A percentile compares a stretch with the other conserved stretches of the same genome.
These are phyloP conservation scores for Paracanthobrama guichenoti DNA, from an alignment of 2,113 vertebrate species.

Conservation along the genomic window DNA sequence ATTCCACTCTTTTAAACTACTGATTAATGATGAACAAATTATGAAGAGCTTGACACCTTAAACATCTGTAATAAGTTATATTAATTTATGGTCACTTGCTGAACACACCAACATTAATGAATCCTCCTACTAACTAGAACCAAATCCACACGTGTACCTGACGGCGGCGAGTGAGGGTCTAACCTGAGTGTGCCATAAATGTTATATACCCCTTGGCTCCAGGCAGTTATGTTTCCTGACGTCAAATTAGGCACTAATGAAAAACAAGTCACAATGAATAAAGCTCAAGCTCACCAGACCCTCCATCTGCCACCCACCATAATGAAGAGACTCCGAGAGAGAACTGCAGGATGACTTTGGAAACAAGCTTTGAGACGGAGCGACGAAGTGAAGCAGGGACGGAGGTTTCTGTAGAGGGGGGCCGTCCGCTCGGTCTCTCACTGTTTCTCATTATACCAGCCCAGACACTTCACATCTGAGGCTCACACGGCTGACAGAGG, in stretches of 20 bases:
- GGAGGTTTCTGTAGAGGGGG: not conserved
- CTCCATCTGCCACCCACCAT: constrained; percentile 85
- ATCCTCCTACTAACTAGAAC: constrained; percentile 5
- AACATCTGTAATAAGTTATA: constrained; percentile 14
- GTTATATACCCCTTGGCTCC: constrained; percentile 66
- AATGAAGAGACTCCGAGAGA: constrained; percentile 80
- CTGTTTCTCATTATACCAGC: constrained; percentile 12
- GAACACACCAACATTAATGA: constrained; percentile 15
- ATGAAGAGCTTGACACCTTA: not conserved
- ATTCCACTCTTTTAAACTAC: not conserved
- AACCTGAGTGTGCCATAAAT: constrained; percentile 58
- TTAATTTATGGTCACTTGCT: not conserved
- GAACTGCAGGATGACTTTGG: constrained; percentile 37
- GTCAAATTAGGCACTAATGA: constrained; percentile 93
- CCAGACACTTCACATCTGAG: constrained; percentile 37
- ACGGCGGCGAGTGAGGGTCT: constrained; percentile 33
- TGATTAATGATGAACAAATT: not conserved
- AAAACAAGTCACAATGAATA: constrained; percentile 95
- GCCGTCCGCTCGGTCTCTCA: not conserved
- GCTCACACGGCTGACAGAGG: constrained; percentile 12
- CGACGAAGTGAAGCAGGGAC: not conserved
- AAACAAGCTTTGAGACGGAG: constrained; percentile 13
- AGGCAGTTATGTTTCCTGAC: constrained; percentile 83
- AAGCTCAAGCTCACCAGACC: constrained; percentile 85
- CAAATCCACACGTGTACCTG: constrained; percentile 45